A percentile compares a stretch with the other conserved stretches of the same genome.
Conservation (phyloP, 35 echinoderm and acorn worm species). For the Chiridota heheva region DNA sequence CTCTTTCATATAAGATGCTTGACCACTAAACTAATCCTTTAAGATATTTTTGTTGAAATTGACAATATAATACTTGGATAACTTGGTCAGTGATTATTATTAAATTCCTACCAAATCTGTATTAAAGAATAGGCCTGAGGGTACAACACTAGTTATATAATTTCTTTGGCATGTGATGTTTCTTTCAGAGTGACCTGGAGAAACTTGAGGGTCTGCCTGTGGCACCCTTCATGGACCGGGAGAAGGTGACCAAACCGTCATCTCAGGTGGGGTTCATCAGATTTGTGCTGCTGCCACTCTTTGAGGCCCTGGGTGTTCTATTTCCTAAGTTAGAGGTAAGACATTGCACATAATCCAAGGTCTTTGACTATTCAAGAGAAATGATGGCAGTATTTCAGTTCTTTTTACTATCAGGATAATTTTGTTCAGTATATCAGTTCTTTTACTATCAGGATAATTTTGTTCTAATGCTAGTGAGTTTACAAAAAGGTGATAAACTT, state of each 20-base stretch:
- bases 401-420: background rate
- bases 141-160: no score
- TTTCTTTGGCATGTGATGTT: no score
- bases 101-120: no score
- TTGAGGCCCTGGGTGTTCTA: constrained; percentile 76
- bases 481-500: background rate
- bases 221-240: constrained; percentile 96
- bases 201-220: constrained; percentile 93
- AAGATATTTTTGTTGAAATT: no score
- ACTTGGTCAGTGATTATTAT: no score
- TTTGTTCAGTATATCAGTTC: background rate
- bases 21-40: no score
- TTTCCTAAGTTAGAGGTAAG: constrained; percentile 86
- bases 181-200: constrained; percentile 98
- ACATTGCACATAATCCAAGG: background rate
- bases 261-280: constrained; percentile 91
- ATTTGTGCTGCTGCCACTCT: constrained; percentile 92
- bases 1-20: no score
- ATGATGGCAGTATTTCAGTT: background rate
- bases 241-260: constrained; percentile 92
- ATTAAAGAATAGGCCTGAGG: no score
- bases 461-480: background rate
- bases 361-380: background rate
- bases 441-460: background rate
- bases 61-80: no score